Percentiles rank a stretch among this genome's conserved stretches.
Evolutionary conservation across 2,888 invertebrate species (phyloP).

Genomic region (Mythimna lalbum): DNA sequence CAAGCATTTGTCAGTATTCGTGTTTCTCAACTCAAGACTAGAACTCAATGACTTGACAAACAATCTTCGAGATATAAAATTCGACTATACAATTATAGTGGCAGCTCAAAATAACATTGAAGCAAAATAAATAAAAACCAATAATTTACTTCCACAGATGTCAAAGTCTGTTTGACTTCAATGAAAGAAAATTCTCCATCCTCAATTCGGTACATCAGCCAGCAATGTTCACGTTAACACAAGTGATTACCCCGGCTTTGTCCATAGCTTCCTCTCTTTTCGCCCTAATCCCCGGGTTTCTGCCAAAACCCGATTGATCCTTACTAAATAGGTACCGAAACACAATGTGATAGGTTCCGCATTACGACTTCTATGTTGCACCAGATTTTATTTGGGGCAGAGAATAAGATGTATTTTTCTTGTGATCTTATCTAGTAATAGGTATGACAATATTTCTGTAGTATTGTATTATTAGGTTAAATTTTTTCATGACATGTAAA

Average conservation of each 20-base stretch:
- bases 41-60: too few relatives aligned
- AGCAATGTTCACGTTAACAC: constrained; percentile 49
- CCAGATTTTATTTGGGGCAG: constrained; percentile 32
- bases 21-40: too few relatives aligned
- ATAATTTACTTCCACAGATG: not conserved
- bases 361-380: constrained; percentile 33
- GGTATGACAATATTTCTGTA: not conserved
- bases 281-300: constrained; percentile 63
- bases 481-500: constrained; percentile 14
- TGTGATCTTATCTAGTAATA: constrained; percentile 6
- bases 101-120: not conserved
- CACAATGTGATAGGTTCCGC: constrained; percentile 45
- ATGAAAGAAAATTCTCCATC: too few relatives aligned
- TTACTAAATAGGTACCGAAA: constrained; percentile 69
- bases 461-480: constrained; percentile 10
- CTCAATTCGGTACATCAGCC: constrained; percentile 12
- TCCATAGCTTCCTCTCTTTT: constrained; percentile 51
- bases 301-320: constrained; percentile 67
- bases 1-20: too few relatives aligned
- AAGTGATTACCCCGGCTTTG: constrained; percentile 62
- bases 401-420: constrained; percentile 23
- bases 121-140: not conserved
- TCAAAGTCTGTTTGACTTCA: not conserved
- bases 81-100: not conserved
- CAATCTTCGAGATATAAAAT: too few relatives aligned